phyloP scores from a whole-genome alignment of 2,888 invertebrate species.

The Alcis repandata region DNA sequence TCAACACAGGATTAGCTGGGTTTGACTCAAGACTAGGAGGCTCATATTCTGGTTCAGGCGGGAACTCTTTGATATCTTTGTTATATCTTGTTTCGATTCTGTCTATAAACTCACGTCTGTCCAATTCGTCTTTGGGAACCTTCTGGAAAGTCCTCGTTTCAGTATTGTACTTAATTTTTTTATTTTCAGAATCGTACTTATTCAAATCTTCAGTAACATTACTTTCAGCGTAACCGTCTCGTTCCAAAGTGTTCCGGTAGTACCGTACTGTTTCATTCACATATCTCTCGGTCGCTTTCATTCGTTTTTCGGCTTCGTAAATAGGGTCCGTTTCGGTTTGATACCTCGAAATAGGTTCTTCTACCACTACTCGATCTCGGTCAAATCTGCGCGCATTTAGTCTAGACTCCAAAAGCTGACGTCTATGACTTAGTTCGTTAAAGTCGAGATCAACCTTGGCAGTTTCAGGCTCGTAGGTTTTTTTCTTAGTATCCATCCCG shows the following conservation, averaged over 20 bases:
- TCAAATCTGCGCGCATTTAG: constrained; percentile 88
- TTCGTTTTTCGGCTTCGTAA: constrained; percentile 78
- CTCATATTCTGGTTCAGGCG: constrained; percentile 86
- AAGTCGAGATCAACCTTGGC: constrained; percentile 77
- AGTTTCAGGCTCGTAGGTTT: constrained; percentile 75
- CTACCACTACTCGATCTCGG: constrained; percentile 69
- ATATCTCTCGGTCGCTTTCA: constrained; percentile 85
- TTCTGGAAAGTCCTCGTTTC: constrained; percentile 74
- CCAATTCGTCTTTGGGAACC: constrained; percentile 71
- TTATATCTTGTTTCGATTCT: constrained; percentile 68
- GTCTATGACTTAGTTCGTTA: constrained; percentile 89
- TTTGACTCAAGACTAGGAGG: constrained; percentile 89
- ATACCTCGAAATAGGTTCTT: constrained; percentile 77
- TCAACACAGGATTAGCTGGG: constrained; percentile 84
- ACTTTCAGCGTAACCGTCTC: constrained; percentile 85
- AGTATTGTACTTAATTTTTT: constrained; percentile 78
- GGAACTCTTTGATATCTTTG: constrained; percentile 68
- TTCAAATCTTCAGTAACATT: constrained; percentile 82
- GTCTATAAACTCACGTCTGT: constrained; percentile 75
- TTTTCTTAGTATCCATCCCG: constrained; percentile 88
- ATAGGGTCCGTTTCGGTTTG: constrained; percentile 80
- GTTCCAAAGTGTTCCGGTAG: constrained; percentile 85
- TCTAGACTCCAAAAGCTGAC: constrained; percentile 92
- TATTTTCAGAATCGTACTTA: constrained; percentile 81
- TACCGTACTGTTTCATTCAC: constrained; percentile 86